Evolutionary conservation across 2,113 vertebrate species (phyloP).

Genomic region (Glareola pratincola): DNA sequence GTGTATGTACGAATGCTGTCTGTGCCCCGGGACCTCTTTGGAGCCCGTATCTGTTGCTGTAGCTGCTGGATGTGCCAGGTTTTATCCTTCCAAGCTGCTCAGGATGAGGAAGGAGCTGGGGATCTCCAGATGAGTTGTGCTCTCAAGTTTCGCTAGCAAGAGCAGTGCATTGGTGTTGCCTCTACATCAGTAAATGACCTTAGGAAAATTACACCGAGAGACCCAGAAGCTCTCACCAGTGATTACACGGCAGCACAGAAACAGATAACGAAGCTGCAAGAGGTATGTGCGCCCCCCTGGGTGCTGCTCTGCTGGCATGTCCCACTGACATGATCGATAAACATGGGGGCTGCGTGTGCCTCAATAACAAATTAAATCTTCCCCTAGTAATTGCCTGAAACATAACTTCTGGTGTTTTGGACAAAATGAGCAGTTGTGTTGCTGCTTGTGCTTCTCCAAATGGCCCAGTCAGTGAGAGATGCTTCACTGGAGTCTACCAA

Average conservation of each 20-base stretch:
- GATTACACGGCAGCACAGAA: not conserved
- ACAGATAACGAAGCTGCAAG: not conserved
- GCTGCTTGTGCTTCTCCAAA: not conserved
- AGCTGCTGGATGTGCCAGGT: not conserved
- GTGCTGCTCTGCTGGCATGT: not conserved
- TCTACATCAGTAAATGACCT: not conserved
- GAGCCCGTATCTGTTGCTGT: not conserved
- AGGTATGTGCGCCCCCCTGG: rapidly evolving
- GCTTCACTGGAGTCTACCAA: not conserved
- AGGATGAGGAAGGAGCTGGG: not conserved
- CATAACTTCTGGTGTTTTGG: rapidly evolving
- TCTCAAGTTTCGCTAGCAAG: not conserved
- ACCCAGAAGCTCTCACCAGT: not conserved
- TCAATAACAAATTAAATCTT: not conserved
- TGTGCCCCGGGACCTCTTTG: rapidly evolving
- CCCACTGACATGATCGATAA: not conserved
- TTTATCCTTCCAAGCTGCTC: not conserved
- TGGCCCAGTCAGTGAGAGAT: not conserved
- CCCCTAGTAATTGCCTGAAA: not conserved
- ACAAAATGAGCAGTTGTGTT: not conserved
- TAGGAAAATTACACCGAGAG: not conserved
- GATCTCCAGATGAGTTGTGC: not conserved
- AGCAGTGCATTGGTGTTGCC: not conserved
- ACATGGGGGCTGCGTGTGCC: rapidly evolving
- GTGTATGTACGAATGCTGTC: rapidly evolving